A percentile compares a stretch with the other conserved stretches of the same genome.
These are phyloP conservation scores for Phalacrocorax brasilianus DNA, from an alignment of 2,113 vertebrate species.

Conservation along the genomic window DNA sequence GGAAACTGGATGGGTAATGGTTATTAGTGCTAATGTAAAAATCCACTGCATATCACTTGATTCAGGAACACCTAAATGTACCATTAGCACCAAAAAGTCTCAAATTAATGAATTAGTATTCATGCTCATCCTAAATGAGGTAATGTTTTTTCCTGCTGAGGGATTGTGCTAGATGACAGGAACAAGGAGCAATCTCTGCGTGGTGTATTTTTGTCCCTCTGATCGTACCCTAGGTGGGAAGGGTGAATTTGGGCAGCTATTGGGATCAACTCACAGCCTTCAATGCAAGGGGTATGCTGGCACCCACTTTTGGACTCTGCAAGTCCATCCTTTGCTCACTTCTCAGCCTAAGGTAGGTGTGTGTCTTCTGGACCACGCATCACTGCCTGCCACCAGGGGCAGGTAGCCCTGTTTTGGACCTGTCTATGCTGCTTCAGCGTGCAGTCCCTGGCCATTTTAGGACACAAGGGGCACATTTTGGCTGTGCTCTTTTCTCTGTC, in stretches of 20 bases:
- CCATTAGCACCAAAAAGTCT: background rate
- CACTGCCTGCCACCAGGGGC: background rate
- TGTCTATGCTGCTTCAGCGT: background rate
- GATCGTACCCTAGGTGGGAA: background rate
- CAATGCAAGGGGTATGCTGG: background rate
- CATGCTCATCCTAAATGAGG: background rate
- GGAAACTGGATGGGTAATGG: background rate
- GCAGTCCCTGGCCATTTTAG: background rate
- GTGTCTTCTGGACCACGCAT: background rate
- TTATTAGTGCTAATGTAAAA: background rate
- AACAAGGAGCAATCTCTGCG: background rate
- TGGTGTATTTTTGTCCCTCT: background rate
- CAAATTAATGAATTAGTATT: background rate
- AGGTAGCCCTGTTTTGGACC: background rate
- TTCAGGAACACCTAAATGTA: background rate
- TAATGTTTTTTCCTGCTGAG: background rate
- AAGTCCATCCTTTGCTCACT: background rate
- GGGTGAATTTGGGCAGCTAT: background rate
- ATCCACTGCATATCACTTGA: background rate
- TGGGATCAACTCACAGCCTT: background rate
- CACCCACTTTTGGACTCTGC: background rate
- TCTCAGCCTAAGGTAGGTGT: background rate
- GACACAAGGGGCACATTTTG: background rate
- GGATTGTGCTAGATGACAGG: background rate
- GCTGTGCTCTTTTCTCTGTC: background rate